phyloP scores from a whole-genome alignment of 1,140 invertebrate genomes.

The Formica selysi region DNA sequence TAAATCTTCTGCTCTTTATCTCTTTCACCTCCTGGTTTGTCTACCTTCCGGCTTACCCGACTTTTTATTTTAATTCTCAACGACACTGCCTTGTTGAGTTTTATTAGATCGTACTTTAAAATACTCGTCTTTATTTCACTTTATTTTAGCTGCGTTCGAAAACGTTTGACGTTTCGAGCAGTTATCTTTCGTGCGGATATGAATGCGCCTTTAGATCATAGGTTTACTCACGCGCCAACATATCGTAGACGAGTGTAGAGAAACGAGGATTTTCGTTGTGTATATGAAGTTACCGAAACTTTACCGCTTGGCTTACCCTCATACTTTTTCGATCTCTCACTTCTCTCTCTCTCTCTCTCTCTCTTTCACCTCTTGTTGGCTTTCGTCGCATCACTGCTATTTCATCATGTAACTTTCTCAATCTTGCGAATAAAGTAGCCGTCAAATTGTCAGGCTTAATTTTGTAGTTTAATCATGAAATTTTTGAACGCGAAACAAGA shows the following conservation, averaged over 20 bases:
- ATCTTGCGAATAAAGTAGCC: constrained; percentile 22
- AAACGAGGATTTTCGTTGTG: constrained; percentile 59
- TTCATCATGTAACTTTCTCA: neutral
- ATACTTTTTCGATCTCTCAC: constrained; percentile 23
- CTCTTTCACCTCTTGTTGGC: neutral
- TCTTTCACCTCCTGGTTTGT: neutral
- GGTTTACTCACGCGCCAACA: constrained; percentile 41
- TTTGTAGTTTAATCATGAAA: constrained; percentile 26
- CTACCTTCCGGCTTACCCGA: constrained; percentile 3
- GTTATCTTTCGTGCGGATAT: neutral
- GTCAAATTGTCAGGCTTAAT: constrained; percentile 45
- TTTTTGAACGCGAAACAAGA: neutral
- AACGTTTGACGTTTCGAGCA: neutral
- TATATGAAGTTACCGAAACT: constrained; percentile 55
- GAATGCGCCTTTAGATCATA: constrained; percentile 55
- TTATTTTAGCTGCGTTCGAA: neutral
- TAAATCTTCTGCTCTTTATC: constrained; percentile 13
- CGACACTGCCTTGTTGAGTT: neutral
- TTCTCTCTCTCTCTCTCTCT: neutral
- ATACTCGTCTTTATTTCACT: neutral
- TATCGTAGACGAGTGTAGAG: constrained; percentile 42
- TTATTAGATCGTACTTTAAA: constrained; percentile 26
- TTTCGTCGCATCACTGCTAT: neutral
- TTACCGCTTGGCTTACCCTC: constrained; percentile 34
- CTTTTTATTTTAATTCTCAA: constrained; percentile 6